Evolutionary conservation across 2,797 vertebrate species (phyloP), one percentile per base, ranked within the genome.

Genomic region (Harpagifer antarcticus): DNA sequence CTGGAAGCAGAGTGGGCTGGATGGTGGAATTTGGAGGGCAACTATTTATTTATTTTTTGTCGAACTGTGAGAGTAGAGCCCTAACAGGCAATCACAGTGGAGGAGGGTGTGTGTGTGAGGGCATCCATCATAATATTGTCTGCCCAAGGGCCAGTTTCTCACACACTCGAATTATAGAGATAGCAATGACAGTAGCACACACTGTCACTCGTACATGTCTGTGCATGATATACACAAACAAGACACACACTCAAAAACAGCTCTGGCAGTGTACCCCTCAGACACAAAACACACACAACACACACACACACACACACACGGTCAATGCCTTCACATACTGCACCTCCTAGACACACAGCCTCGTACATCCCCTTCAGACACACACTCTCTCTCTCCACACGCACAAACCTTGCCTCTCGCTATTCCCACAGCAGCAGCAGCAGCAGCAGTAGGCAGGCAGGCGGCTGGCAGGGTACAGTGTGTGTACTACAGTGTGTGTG

Each of bases 121-220:
- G 92, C 91, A 92, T 92, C 92, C 88, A 88, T 92, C 92, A 92
- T 87, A 87, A 91, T 89, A 91, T 90, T 87, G 88, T 87, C 86
- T 84, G 87, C 89, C 92, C 81, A 86, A 83, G 87, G 89, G 92
- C 86, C 89, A 64, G 84, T 87, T 91, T 89, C 89, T 90, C 89
- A 89, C 85, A 90, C 83, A 91, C 87, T 90, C 50, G 79, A 89
- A 91, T 89, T 88, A 90, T 83, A 90, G 89, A 85, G 88, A 87
- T 89, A 89, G 89, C 88, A 66, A 78, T 87, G 91, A 89, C 91
- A 91, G 87, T 61, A 78, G 82, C 83, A 86, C 82, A 91, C 85
- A 83, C 74, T 91, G 91, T 91, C 91, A 84, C 89, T 91, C 86
- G 87, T 76, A 88, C 84, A 82, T 68, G 69, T 79, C 75, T 77